Base-by-base conservation (phyloP, 2,113 vertebrate genomes). In the Phrynosoma blainvillii region DNA sequence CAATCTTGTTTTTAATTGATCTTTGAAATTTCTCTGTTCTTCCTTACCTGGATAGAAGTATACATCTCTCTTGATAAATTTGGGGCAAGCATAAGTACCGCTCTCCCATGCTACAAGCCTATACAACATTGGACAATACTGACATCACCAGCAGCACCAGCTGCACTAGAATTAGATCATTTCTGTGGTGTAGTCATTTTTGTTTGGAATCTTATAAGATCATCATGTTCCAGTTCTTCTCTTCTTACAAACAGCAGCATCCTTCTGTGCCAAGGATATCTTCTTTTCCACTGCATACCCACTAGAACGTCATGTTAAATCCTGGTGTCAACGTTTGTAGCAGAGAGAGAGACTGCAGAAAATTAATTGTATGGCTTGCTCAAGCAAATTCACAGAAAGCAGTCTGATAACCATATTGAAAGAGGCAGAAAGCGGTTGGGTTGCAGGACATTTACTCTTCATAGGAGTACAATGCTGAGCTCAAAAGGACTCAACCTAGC, bases 191-290 rank as follows among this genome's bases (percentile, higher is more conserved):
- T 5, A 7, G 82, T 18, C 3, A 16, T 71, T 30, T 21, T 52
- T 70, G 81, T 27, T 47, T 82, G 21, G 12, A 32, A 4, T 68
- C 20, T 59, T 56, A 7, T 20, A 54, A 88, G 11, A 78, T 5
- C 70, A 32, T 66, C 85, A 89, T 85, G 40, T 66, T 80, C 80
- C 59, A 73, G 66, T 87, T 86, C 87, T 87, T 62, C 54, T 82
- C 84, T 66, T 90, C 59, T 25, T 27, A 14, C 20, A 71, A 82
- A 79, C 36, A 59, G 21, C 13, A 71, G 25, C 86, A 11, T 56
- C 47, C 56, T 83, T 3, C 4, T 84, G 56, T 86, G n/a, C 25
- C 23, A 89, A 30, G 59, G 62, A 86, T 66, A 86, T 90, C 90
- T 79, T 42, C 18, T 79, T 52, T 14, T n/a, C 40, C 12, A 9